A percentile compares a stretch with the other conserved stretches of the same genome.
These are phyloP conservation scores for Quiscalus mexicanus DNA, from an alignment of 2,113 vertebrate species.

Conservation along the genomic window DNA sequence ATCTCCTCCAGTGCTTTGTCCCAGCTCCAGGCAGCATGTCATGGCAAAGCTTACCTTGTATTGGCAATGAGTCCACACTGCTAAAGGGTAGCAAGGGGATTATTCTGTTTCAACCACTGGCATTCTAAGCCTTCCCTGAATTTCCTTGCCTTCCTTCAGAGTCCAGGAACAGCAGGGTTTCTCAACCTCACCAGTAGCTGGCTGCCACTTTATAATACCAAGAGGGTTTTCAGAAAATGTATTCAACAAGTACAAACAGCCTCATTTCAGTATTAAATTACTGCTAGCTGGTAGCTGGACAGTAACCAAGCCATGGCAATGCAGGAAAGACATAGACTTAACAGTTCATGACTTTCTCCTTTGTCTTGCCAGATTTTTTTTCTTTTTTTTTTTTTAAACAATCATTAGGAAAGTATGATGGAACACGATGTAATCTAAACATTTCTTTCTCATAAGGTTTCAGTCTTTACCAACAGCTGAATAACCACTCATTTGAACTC, in stretches of 20 bases:
- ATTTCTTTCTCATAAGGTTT: neutral
- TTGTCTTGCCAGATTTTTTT: neutral
- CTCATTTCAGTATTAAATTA: neutral
- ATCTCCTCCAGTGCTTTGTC: neutral
- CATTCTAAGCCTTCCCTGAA: neutral
- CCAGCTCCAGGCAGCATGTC: neutral
- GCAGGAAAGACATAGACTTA: neutral
- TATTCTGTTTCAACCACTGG: conserved; percentile 43
- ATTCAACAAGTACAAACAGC: neutral
- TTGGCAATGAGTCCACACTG: neutral
- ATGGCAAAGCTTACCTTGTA: conserved; percentile 13
- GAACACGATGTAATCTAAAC: neutral
- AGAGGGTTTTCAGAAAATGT: neutral
- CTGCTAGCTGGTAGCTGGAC: neutral
- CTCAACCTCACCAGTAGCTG: neutral
- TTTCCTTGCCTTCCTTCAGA: neutral
- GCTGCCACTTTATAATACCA: neutral
- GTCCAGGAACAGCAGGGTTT: neutral
- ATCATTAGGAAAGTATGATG: neutral
- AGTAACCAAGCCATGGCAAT: neutral
- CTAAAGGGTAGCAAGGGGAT: conserved; percentile 6
- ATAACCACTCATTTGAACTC: neutral
- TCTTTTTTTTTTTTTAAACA: neutral
- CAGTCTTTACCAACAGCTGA: accelerated
- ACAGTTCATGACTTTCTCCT: neutral